Evolutionary conservation across 2,113 vertebrate genomes (phyloP), one percentile per base, ranked within the genome.

Genomic region (Myrmecobius fasciatus): DNA sequence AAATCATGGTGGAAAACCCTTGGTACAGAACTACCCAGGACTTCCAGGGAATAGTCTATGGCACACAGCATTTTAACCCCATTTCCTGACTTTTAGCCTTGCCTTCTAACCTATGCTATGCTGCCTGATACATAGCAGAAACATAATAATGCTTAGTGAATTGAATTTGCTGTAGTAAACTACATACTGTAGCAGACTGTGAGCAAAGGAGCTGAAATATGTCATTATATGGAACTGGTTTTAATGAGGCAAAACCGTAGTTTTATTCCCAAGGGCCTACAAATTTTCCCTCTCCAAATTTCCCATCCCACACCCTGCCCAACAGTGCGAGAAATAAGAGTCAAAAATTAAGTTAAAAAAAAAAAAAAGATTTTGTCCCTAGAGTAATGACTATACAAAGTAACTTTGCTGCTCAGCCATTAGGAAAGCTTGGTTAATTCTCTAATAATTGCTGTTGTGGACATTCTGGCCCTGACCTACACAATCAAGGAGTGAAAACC

Each of bases 371-470:
- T 20, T 89, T 56, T 95, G 46, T 3, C 95, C 25, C n/a, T 91
- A 90, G 48, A 89, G 49, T 7, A 90, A 49, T 53, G 92, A 83
- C 17, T n/a, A 91, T 52, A 20, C 48, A 91, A 91, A 56, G 91
- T 53, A 75, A 93, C 96, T 93, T 90, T 94, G n/a, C 89, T 94
- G 20, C 91, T 47, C 96, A 95, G 52, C 92, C 28, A 89, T 94
- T 95, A 96, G 31, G 54, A 97, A 96, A 96, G 9, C 53, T 89
- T n/a, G 67, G 53, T 89, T 96, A 96, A 97, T 94, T 95, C 46
- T 91, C 25, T 28, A 17, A 22, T 91, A 96, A 95, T 95, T 94
- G 93, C 52, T 91, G 11, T 49, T 89, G 52, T 94, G 47, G 46
- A 75, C 92, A 92, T 89, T 96, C 94, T 95, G 67, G 11, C 51